These are phyloP conservation scores for Protobothrops flavoviridis DNA, from an alignment of 2,113 vertebrate species.

Conservation along the genomic window DNA sequence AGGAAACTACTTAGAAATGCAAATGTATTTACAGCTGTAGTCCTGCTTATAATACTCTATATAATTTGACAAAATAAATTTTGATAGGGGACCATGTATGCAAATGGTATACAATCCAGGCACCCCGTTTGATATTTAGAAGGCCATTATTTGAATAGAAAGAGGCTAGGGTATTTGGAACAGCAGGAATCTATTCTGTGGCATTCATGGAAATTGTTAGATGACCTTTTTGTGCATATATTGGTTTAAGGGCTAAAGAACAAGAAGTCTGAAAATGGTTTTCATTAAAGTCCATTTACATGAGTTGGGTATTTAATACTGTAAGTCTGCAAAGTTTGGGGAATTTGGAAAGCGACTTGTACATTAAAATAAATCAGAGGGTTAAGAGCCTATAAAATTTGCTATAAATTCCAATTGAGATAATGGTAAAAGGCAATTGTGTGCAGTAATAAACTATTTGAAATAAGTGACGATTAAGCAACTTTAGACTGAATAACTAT, in stretches of 20 bases:
- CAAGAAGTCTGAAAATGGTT: conserved; percentile 7
- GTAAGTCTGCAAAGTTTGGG: not conserved
- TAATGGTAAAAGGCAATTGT: conserved; percentile 28
- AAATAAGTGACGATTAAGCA: conserved; percentile 34
- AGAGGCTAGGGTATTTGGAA: not conserved
- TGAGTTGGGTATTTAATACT: conserved; percentile 28
- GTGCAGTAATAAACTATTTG: conserved; percentile 32
- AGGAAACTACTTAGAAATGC: not conserved
- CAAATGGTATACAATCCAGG: not conserved
- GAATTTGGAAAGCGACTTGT: conserved; percentile 9
- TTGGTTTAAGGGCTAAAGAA: conserved; percentile 1
- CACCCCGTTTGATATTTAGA: not conserved
- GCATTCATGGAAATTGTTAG: not conserved
- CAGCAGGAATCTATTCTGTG: not conserved
- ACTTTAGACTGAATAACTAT: conserved; percentile 18
- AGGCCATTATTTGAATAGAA: not conserved
- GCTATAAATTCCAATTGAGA: conserved; percentile 27
- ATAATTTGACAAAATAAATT: conserved; percentile 3
- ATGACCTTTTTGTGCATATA: conserved; percentile 5
- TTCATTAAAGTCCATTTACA: conserved; percentile 18
- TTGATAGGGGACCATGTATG: not conserved
- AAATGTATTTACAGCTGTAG: not conserved
- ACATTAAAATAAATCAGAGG: conserved; percentile 34
- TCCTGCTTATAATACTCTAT: not conserved
- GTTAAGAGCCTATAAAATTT: conserved; percentile 33